Conservation (phyloP, 2,888 invertebrate species). For the Hirudinaria manillensis region DNA sequence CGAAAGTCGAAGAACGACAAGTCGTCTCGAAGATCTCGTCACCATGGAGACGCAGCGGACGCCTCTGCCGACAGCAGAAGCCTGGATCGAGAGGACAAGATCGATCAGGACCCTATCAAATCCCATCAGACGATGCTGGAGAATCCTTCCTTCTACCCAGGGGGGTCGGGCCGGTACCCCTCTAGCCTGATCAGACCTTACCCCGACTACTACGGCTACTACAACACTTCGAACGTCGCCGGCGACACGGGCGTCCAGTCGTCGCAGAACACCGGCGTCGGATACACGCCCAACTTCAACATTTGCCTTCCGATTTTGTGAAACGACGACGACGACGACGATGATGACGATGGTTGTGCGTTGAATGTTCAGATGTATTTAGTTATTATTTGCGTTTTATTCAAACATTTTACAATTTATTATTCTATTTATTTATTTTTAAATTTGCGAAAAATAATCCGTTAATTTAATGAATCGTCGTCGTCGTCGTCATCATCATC, state of each 20-base stretch:
- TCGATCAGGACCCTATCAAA: background rate
- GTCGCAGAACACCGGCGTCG: no score
- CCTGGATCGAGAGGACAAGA: background rate
- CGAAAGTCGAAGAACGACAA: conserved; percentile 27
- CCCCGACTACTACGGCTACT: background rate
- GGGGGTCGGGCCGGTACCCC: background rate
- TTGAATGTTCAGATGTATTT: no score
- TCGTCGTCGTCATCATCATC: no score
- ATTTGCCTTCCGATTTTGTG: no score
- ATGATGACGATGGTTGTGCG: no score
- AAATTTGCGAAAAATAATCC: no score
- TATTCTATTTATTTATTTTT: no score
- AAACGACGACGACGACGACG: no score
- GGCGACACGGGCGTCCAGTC: background rate
- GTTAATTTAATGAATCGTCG: no score
- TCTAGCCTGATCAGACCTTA: background rate
- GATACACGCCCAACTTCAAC: no score
- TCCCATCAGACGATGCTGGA: background rate
- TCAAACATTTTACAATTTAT: no score
- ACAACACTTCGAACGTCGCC: background rate
- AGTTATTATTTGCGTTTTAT: no score
- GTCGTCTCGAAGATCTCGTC: background rate
- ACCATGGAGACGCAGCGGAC: background rate
- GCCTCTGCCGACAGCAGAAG: background rate
- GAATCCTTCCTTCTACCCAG: background rate